A percentile compares a stretch with the other conserved stretches of the same genome.
Conservation (phyloP, 1,140 invertebrate species). For the Brachionus koreanus region DNA sequence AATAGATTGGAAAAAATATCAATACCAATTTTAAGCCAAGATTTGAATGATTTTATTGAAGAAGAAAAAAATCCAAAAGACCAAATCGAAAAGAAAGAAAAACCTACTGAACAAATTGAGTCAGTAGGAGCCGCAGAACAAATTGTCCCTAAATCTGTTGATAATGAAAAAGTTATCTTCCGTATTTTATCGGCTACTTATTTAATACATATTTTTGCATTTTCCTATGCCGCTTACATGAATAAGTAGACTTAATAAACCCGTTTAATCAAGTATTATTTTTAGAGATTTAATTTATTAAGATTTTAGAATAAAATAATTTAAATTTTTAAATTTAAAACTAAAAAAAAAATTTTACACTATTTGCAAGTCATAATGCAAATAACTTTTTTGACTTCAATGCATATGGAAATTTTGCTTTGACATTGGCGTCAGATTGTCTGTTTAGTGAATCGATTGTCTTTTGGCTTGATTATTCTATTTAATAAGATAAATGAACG, state of each 20-base stretch:
- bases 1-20: not conserved
- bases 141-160: not conserved
- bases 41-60: not conserved
- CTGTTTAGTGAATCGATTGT: too few relatives aligned
- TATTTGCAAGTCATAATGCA: not conserved
- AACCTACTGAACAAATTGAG: not conserved
- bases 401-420: too few relatives aligned
- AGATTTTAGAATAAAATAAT: conserved; percentile 1
- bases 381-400: not conserved
- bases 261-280: not conserved
- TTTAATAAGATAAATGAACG: too few relatives aligned
- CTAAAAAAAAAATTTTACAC: not conserved
- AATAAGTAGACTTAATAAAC: not conserved
- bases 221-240: conserved; percentile 7
- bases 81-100: not conserved
- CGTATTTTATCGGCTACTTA: not conserved
- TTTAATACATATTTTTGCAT: conserved; percentile 6
- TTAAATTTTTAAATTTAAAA: not conserved
- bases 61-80: not conserved
- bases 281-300: not conserved
- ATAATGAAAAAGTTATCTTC: not conserved
- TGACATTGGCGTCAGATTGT: too few relatives aligned
- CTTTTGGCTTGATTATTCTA: too few relatives aligned
- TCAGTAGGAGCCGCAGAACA: too few relatives aligned
- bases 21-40: not conserved